Evolutionary conservation across 2,797 vertebrate species (phyloP).

Genomic region (Helarctos malayanus): DNA sequence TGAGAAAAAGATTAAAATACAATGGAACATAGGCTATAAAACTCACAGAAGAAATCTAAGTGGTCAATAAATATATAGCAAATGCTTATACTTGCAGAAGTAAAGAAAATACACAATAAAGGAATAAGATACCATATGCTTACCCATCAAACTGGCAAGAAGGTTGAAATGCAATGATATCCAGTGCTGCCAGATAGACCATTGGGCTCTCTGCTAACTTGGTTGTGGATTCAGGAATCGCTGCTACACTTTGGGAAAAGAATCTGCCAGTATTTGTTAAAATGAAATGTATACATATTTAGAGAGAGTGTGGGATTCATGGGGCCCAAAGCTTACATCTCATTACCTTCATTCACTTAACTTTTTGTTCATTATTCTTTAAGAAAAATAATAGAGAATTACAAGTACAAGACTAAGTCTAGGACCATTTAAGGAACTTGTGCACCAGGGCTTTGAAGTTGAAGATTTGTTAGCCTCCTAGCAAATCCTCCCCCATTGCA

Average conservation of each 20-base stretch:
- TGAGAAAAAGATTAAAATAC: not conserved
- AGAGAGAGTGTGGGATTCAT: not conserved
- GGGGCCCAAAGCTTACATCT: not conserved
- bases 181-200: no score
- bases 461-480: not conserved
- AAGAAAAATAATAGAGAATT: not conserved
- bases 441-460: not conserved
- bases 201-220: not conserved
- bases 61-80: not conserved
- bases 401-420: not conserved
- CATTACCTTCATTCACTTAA: not conserved
- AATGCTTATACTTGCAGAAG: constrained; percentile 4
- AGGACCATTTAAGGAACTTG: not conserved
- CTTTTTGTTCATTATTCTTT: not conserved
- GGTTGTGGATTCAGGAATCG: not conserved
- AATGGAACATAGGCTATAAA: not conserved
- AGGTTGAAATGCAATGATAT: not conserved
- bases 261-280: not conserved
- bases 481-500: not conserved
- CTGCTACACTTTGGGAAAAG: not conserved
- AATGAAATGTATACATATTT: not conserved
- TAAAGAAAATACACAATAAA: not conserved
- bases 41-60: not conserved
- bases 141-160: not conserved
- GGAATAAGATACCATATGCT: not conserved